Percentiles rank a stretch among this genome's conserved stretches.
phyloP scores from a whole-genome alignment of 2,888 invertebrate genomes.

The Acrobasis suavella region DNA sequence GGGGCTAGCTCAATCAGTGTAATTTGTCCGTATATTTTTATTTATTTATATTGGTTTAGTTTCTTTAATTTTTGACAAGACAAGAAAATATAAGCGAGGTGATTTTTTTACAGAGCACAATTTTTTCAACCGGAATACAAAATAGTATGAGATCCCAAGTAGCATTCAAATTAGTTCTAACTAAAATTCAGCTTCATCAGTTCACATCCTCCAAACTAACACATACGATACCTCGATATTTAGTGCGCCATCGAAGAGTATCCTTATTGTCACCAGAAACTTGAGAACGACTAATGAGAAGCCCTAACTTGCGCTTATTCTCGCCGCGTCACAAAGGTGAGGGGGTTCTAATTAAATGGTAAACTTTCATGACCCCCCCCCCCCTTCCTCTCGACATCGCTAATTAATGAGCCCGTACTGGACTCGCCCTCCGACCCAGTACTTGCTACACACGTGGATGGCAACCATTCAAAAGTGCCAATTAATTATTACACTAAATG shows the following conservation, averaged over 20 bases:
- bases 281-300: conserved; percentile 67
- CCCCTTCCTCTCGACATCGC: conserved; percentile 52
- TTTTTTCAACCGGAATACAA: too few species aligned
- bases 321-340: conserved; percentile 70
- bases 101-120: too few species aligned
- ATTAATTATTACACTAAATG: conserved; percentile 12
- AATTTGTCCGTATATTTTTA: too few species aligned
- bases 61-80: too few species aligned
- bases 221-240: neutral
- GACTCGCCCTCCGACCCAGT: conserved; percentile 49
- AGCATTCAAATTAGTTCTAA: too few species aligned
- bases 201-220: neutral
- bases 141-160: too few species aligned
- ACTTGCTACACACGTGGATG: conserved; percentile 41
- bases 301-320: conserved; percentile 68
- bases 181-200: too few species aligned
- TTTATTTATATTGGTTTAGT: too few species aligned
- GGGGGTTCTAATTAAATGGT: conserved; percentile 81
- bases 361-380: conserved; percentile 77
- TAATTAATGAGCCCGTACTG: conserved; percentile 78
- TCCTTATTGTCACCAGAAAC: conserved; percentile 48
- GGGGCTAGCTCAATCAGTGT: too few species aligned
- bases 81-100: too few species aligned
- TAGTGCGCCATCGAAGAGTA: conserved; percentile 19
- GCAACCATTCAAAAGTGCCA: conserved; percentile 37